Evolutionary conservation across 2,888 invertebrate genomes (phyloP).

Genomic region (Pseudoips prasinana): DNA sequence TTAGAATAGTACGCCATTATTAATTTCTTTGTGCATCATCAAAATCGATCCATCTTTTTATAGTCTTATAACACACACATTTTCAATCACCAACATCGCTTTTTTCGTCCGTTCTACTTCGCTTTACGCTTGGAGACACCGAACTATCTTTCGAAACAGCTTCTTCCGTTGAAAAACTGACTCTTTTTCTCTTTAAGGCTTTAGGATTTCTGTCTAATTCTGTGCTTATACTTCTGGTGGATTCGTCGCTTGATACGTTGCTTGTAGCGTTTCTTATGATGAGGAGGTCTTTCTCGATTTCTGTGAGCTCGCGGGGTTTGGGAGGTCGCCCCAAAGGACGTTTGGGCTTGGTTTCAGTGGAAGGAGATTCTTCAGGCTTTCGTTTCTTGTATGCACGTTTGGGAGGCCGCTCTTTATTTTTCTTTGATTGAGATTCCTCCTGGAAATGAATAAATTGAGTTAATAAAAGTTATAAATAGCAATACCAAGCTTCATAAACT

Average conservation of each 20-base stretch:
- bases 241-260: slow-evolving; percentile 57
- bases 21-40: slow-evolving; percentile 1
- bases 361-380: slow-evolving; percentile 57
- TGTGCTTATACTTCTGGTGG: slow-evolving; percentile 38
- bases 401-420: slow-evolving; percentile 37
- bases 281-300: slow-evolving; percentile 69
- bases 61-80: neutral
- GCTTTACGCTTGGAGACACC: slow-evolving; percentile 28
- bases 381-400: slow-evolving; percentile 65
- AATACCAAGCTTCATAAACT: too few relatives aligned
- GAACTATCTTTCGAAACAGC: slow-evolving; percentile 8
- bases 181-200: slow-evolving; percentile 52
- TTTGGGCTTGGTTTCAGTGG: slow-evolving; percentile 48
- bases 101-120: slow-evolving; percentile 23
- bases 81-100: slow-evolving; percentile 27
- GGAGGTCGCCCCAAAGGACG: slow-evolving; percentile 48
- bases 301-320: slow-evolving; percentile 62
- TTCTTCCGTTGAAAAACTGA: slow-evolving; percentile 50
- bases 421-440: slow-evolving; percentile 65
- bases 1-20: slow-evolving; percentile 1
- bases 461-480: neutral
- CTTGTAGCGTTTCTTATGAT: slow-evolving; percentile 68
- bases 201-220: slow-evolving; percentile 44
- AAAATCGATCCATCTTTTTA: slow-evolving; percentile 1
- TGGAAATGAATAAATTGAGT: slow-evolving; percentile 28